Percentiles rank a stretch among this genome's conserved stretches.
Evolutionary conservation across 2,888 invertebrate genomes (phyloP).

Genomic region (Synanthedon tipuliformis): DNA sequence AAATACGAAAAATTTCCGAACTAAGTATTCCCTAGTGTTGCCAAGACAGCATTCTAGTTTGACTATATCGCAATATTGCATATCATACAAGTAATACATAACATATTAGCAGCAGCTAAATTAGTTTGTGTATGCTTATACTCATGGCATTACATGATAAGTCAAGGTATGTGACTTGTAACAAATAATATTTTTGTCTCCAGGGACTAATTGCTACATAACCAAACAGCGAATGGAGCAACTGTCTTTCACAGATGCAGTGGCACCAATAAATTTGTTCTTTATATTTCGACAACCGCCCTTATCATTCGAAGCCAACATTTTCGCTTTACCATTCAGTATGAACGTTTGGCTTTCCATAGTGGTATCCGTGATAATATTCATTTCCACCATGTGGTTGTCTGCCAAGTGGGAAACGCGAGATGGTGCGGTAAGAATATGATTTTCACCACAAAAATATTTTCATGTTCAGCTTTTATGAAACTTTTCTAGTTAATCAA

Average conservation of each 20-base stretch:
- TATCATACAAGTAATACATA: too few relatives aligned
- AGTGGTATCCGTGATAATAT: conserved; percentile 39
- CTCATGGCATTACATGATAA: too few relatives aligned
- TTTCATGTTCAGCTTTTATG: not conserved
- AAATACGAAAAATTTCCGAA: too few relatives aligned
- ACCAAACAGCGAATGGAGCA: conserved; percentile 29
- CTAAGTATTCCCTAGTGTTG: too few relatives aligned
- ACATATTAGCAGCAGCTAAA: too few relatives aligned
- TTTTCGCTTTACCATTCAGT: conserved; percentile 74
- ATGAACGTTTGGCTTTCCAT: conserved; percentile 70
- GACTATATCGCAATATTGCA: too few relatives aligned
- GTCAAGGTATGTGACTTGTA: too few relatives aligned
- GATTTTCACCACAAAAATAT: not conserved
- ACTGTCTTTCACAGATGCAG: conserved; percentile 54
- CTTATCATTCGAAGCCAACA: conserved; percentile 71
- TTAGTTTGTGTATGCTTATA: too few relatives aligned
- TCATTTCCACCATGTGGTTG: conserved; percentile 35
- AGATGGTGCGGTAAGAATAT: conserved; percentile 17
- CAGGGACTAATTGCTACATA: conserved; percentile 41
- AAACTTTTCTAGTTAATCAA: not conserved
- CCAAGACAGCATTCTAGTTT: too few relatives aligned
- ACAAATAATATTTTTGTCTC: too few relatives aligned
- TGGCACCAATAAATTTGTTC: conserved; percentile 31
- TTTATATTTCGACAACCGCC: conserved; percentile 77
- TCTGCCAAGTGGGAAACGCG: conserved; percentile 43